phyloP scores from a whole-genome alignment of 2,113 vertebrate species.

The Phodopus roborovskii region DNA sequence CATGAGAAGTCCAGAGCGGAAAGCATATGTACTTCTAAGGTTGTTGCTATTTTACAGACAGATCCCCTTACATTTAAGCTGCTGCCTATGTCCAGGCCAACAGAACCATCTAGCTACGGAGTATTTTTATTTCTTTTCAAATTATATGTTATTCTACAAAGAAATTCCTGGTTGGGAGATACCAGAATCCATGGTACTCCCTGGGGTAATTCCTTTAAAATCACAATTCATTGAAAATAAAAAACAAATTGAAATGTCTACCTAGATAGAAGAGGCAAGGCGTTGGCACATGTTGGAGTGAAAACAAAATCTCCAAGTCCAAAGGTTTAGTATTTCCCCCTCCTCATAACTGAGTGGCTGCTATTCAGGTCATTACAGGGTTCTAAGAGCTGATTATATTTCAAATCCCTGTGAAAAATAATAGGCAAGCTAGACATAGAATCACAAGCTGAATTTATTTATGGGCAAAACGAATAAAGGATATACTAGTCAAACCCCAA shows the following conservation, averaged over 20 bases:
- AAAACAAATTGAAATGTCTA: constrained; percentile 25
- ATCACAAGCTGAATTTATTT: not conserved
- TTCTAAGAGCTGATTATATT: constrained; percentile 19
- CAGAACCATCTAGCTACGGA: constrained; percentile 36
- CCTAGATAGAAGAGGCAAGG: not conserved
- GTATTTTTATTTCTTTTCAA: constrained; percentile 20
- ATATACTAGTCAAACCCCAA: not conserved
- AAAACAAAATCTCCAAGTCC: not conserved
- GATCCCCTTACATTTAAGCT: constrained; percentile 7
- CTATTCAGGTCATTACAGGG: not conserved
- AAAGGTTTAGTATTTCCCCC: not conserved
- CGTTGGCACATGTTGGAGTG: not conserved
- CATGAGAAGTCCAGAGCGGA: constrained; percentile 52
- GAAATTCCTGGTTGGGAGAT: not conserved
- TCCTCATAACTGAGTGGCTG: not conserved
- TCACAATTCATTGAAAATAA: not conserved
- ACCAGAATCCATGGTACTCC: not conserved
- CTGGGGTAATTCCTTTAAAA: not conserved
- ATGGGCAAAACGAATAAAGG: not conserved
- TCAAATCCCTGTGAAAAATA: constrained; percentile 3
- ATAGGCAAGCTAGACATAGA: constrained; percentile 2
- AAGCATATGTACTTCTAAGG: not conserved
- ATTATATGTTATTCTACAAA: not conserved
- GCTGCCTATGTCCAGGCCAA: not conserved
- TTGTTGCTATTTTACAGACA: constrained; percentile 46